These are phyloP conservation scores for Muscicapa adusta DNA, from an alignment of 2,113 vertebrate genomes.

Conservation along the genomic window DNA sequence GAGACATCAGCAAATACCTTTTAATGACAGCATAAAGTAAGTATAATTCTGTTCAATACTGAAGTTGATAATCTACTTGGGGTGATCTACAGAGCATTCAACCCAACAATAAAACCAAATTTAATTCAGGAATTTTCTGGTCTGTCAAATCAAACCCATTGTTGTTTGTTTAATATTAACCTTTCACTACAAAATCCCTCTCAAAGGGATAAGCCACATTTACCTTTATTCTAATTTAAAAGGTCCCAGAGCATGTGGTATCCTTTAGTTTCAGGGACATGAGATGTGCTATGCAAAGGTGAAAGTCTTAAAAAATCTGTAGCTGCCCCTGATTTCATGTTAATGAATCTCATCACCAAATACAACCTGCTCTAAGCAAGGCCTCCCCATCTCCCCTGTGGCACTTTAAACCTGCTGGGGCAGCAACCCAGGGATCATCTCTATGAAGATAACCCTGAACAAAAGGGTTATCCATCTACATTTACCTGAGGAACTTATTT, in stretches of 20 bases:
- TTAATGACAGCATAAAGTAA: not conserved
- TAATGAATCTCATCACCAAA: not conserved
- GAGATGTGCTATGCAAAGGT: not conserved
- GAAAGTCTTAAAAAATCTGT: not conserved
- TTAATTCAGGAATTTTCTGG: not conserved
- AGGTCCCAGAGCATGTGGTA: not conserved
- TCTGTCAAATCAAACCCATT: not conserved
- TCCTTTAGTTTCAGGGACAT: not conserved
- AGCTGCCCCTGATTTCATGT: not conserved
- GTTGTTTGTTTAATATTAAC: not conserved
- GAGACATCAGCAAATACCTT: not conserved
- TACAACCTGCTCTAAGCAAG: not conserved
- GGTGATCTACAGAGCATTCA: not conserved
- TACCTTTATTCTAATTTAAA: not conserved
- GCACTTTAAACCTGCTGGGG: no score
- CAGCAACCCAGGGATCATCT: not conserved
- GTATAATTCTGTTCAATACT: not conserved
- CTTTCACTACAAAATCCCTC: not conserved
- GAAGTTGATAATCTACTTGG: not conserved
- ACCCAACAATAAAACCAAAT: not conserved
- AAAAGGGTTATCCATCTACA: not conserved
- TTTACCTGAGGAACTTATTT: not conserved
- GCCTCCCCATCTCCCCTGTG: not conserved
- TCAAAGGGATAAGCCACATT: not conserved
- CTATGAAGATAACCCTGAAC: not conserved